Conservation (phyloP, 2,888 invertebrate genomes). For the Yponomeuta malinellus region DNA sequence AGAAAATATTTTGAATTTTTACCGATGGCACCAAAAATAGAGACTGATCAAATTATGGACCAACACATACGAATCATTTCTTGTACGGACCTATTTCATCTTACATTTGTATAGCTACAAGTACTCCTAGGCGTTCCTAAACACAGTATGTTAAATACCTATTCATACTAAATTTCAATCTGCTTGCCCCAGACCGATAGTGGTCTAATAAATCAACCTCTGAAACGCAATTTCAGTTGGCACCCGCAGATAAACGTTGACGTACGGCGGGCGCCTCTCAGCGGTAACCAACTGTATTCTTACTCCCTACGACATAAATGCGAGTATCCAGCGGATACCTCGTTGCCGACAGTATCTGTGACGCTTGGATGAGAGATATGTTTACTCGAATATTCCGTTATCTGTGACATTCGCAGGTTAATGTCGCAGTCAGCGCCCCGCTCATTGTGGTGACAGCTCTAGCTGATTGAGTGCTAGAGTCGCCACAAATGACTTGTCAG, state of each 20-base stretch:
- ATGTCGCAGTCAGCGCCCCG: background rate
- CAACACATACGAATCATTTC: too few relatives aligned
- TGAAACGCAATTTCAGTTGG: conserved; percentile 1
- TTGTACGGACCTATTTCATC: too few relatives aligned
- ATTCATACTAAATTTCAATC: background rate
- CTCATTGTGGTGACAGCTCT: background rate
- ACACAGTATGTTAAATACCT: background rate
- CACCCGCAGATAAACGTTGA: background rate
- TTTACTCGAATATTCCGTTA: background rate
- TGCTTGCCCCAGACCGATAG: background rate
- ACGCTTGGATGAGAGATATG: background rate
- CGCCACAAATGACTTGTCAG: background rate
- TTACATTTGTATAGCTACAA: too few relatives aligned
- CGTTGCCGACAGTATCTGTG: too few relatives aligned
- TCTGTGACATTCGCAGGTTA: background rate
- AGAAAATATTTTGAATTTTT: too few relatives aligned
- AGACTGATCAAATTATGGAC: too few relatives aligned
- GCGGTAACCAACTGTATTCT: too few relatives aligned
- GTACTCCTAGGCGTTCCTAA: too few relatives aligned
- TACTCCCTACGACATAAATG: too few relatives aligned
- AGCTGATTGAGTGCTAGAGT: background rate
- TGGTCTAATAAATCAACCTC: background rate
- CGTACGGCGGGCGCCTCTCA: background rate
- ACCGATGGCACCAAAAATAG: too few relatives aligned
- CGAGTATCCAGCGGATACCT: too few relatives aligned